These are phyloP conservation scores for Struthidea cinerea DNA, from an alignment of 2,113 vertebrate genomes.

Conservation along the genomic window DNA sequence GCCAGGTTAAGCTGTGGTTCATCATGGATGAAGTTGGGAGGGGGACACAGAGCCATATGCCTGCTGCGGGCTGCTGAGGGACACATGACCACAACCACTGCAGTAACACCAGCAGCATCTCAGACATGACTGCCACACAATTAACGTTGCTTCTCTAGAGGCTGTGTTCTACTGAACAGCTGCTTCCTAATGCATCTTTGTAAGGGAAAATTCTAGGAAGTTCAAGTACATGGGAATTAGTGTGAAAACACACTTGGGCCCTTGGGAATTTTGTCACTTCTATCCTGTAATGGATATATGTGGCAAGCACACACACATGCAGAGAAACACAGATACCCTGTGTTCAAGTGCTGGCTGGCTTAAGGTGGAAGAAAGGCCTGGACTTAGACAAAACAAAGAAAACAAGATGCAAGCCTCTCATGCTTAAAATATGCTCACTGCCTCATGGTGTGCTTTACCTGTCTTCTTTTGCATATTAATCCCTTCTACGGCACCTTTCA, in stretches of 20 bases:
- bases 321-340: not conserved
- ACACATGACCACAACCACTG: not conserved
- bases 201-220: not conserved
- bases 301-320: fast-evolving
- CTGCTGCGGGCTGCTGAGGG: not conserved
- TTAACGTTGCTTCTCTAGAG: not conserved
- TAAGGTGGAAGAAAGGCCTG: not conserved
- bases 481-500: not conserved
- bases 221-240: not conserved
- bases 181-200: not conserved
- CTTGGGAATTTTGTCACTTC: not conserved
- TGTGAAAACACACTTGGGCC: not conserved
- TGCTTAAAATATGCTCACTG: not conserved
- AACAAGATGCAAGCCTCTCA: not conserved
- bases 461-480: not conserved
- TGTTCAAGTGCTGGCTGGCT: not conserved
- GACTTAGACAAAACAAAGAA: not conserved
- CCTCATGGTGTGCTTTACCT: not conserved
- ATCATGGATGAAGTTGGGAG: not conserved
- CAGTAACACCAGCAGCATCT: not conserved
- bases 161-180: not conserved
- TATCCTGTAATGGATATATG: not conserved
- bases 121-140: not conserved
- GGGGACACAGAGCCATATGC: fast-evolving
- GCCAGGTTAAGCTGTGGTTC: not conserved